phyloP scores from a whole-genome alignment of 2,888 invertebrate species.

The Capitulum mitella region DNA sequence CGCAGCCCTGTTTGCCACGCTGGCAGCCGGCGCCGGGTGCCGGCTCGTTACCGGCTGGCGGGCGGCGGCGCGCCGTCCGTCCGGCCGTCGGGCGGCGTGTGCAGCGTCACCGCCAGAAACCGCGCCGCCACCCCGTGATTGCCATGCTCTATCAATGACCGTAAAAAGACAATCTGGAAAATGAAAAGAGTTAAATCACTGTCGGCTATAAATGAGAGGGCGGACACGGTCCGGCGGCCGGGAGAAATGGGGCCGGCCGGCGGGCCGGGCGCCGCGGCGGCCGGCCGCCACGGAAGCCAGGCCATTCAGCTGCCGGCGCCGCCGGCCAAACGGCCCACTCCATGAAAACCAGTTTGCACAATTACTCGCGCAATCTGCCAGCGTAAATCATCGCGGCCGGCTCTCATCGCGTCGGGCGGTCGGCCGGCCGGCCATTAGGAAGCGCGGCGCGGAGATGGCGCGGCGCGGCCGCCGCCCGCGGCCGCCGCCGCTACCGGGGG shows the following conservation, averaged over 20 bases:
- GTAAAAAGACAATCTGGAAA: constrained; percentile 14
- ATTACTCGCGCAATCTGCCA: neutral
- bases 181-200: constrained; percentile 13
- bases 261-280: neutral
- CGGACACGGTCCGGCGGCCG: neutral
- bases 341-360: neutral
- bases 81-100: neutral
- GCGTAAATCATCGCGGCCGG: neutral
- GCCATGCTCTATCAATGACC: constrained; percentile 1
- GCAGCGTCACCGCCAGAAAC: neutral
- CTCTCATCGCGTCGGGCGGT: neutral
- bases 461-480: no score
- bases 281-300: neutral
- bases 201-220: neutral
- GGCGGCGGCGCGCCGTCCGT: no score
- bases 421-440: no score
- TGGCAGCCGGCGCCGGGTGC: no score
- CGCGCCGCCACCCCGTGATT: neutral
- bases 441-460: no score
- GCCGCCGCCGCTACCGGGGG: neutral
- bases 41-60: neutral
- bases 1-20: no score
- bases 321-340: neutral
- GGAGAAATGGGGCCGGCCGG: neutral
- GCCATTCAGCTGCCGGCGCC: neutral